These are phyloP conservation scores for Artemia franciscana DNA, from an alignment of 1,140 invertebrate genomes.

Conservation along the genomic window DNA sequence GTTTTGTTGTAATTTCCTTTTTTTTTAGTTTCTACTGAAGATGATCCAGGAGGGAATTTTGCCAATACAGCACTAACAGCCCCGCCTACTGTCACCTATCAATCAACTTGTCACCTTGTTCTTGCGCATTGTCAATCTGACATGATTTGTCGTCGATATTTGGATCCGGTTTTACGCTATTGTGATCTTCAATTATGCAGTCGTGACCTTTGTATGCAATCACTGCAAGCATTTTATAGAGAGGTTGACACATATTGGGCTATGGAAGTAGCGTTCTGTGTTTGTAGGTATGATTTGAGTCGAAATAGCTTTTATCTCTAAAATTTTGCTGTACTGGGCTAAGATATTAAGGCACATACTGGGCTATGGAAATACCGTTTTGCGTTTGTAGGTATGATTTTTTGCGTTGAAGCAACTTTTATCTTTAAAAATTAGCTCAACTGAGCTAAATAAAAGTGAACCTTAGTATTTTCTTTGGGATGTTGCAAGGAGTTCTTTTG, in stretches of 20 bases:
- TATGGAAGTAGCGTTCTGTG: constrained; percentile 66
- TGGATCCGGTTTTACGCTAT: constrained; percentile 51
- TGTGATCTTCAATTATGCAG: constrained; percentile 44
- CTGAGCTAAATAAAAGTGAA: too few species aligned
- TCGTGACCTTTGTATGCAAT: constrained; percentile 59
- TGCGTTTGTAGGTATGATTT: too few species aligned
- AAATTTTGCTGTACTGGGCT: too few species aligned
- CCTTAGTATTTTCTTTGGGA: too few species aligned
- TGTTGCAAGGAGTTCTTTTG: too few species aligned
- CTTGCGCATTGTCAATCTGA: constrained; percentile 48
- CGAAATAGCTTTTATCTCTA: too few species aligned
- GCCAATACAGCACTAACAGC: not conserved
- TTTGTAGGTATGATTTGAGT: constrained; percentile 84
- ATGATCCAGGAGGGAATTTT: not conserved
- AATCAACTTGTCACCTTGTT: constrained; percentile 50
- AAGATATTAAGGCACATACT: too few species aligned
- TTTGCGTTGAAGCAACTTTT: too few species aligned
- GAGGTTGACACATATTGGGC: constrained; percentile 48
- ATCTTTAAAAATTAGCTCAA: too few species aligned
- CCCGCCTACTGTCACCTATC: constrained; percentile 22
- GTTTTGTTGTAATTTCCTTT: too few species aligned
- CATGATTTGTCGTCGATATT: constrained; percentile 34
- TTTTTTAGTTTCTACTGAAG: not conserved
- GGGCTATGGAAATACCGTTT: too few species aligned
- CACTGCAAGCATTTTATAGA: constrained; percentile 59